Evolutionary conservation across 2,888 invertebrate species (phyloP), one percentile per base, ranked within the genome.

Genomic region (Drosophila fulvimacula): DNA sequence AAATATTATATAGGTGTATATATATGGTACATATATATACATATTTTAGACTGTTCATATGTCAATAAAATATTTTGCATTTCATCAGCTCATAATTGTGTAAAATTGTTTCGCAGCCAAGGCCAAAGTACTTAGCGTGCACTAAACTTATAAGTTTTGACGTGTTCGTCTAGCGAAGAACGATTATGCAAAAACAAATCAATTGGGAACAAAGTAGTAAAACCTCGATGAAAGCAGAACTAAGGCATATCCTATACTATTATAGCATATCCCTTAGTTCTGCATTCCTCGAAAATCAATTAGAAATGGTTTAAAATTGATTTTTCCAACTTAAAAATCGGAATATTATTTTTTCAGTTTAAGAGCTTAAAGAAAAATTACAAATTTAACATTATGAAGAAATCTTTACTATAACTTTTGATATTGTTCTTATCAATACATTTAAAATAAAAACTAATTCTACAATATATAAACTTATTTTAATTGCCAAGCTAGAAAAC

Each of bases 181-280:
- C 60, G 69, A 79, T 76, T 77, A 87, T 79, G 82, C 82, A 79
- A 87, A 87, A 77, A 63, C 65, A 82, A 83, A 84, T 82, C 77
- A 87, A 81, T 77, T 73, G 74, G 55, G 57, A 69, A 46, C 32
- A 39, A 32, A 41, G 11, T 24, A 58, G 41, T 6, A 36, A 41
- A 52, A 34, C 15, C n/a, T 10, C 9, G n/a, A 19, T 1, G 7
- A 24, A n/a, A 42, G 19, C 24, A 13, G n/a, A 13, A 39, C 48
- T 15, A 7, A 13, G 0, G 19, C 1, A 19, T 64, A 48, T 61
- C 44, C 56, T 61, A 27, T 19, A n/a, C n/a, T n/a, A n/a, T n/a
- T n/a, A n/a, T n/a, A n/a, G n/a, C n/a, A n/a, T n/a, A n/a, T n/a
- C n/a, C n/a, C n/a, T n/a, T n/a, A n/a, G n/a, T n/a, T n/a, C n/a